Conservation (phyloP, 2,113 vertebrate genomes). For the Cryptotis parvus region DNA sequence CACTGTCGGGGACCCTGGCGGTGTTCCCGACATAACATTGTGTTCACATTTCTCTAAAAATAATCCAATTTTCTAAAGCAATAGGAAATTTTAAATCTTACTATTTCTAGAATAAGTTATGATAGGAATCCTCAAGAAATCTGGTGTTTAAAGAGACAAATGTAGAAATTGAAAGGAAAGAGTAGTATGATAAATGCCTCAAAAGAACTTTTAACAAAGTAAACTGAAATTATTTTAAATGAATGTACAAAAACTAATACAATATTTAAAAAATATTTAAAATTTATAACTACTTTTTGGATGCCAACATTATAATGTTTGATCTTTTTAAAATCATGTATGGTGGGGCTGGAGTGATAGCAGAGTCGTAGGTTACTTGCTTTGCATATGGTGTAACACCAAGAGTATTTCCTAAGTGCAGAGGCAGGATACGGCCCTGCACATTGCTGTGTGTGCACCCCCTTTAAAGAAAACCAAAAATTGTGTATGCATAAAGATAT, state of each 20-base stretch:
- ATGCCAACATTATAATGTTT: not conserved
- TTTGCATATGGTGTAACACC: too few species aligned
- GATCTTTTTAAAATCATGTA: too few species aligned
- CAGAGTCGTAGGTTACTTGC: too few species aligned
- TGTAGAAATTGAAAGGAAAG: not conserved
- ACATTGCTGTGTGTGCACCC: not conserved
- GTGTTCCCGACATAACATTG: too few species aligned
- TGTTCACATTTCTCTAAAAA: not conserved
- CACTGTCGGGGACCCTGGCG: too few species aligned
- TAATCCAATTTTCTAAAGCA: conserved; percentile 6
- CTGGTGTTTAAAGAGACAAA: not conserved
- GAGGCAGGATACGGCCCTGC: too few species aligned
- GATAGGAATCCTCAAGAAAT: not conserved
- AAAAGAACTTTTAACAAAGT: conserved; percentile 5
- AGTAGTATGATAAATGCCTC: not conserved
- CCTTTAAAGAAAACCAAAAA: not conserved
- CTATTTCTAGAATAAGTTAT: not conserved
- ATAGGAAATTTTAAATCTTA: not conserved
- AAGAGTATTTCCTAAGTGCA: too few species aligned
- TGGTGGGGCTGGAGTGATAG: too few species aligned
- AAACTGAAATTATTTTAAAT: not conserved
- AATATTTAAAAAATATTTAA: not conserved
- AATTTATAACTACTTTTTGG: not conserved
- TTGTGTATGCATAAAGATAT: not conserved
- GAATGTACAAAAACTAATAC: not conserved